Percentiles rank a stretch among this genome's conserved stretches.
Conservation (phyloP, 1,140 invertebrate genomes). For the Lordiphosa clarofinis region DNA sequence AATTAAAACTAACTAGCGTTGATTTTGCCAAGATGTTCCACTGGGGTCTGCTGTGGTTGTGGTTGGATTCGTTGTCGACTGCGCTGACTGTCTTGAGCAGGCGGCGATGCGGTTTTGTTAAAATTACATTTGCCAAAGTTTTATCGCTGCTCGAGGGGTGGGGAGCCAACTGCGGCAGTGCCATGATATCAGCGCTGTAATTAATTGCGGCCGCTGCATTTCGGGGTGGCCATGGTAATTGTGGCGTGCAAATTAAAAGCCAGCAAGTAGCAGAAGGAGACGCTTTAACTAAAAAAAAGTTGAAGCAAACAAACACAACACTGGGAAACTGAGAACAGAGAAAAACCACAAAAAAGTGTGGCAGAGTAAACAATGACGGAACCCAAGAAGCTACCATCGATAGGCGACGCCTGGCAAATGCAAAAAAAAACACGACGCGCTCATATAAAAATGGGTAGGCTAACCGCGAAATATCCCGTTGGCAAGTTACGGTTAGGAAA, state of each 20-base stretch:
- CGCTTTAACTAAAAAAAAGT: conserved; percentile 54
- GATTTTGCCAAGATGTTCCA: conserved; percentile 65
- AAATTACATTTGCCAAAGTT: conserved; percentile 76
- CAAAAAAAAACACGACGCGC: conserved; percentile 40
- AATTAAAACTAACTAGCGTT: conserved; percentile 69
- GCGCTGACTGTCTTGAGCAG: conserved; percentile 60
- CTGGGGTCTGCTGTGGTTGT: conserved; percentile 25
- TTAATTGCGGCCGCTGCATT: conserved; percentile 77
- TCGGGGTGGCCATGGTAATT: conserved; percentile 73
- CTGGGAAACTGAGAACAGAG: conserved; percentile 37
- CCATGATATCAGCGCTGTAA: conserved; percentile 72
- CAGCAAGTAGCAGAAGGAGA: conserved; percentile 48
- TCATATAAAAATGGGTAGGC: conserved; percentile 44
- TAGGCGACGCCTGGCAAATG: background rate
- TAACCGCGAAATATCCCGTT: conserved; percentile 65
- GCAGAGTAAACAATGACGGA: conserved; percentile 47
- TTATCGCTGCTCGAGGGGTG: conserved; percentile 60
- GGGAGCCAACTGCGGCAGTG: conserved; percentile 24
- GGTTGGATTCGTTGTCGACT: conserved; percentile 1
- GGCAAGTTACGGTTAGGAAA: conserved; percentile 69
- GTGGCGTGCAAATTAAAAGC: conserved; percentile 76
- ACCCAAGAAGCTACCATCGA: conserved; percentile 10
- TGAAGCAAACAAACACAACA: conserved; percentile 57
- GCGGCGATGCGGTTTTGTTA: conserved; percentile 76
- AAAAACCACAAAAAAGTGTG: conserved; percentile 13